A percentile compares a stretch with the other conserved stretches of the same genome.
phyloP scores from a whole-genome alignment of 2,797 vertebrate genomes.

The Anguilla pacifica region DNA sequence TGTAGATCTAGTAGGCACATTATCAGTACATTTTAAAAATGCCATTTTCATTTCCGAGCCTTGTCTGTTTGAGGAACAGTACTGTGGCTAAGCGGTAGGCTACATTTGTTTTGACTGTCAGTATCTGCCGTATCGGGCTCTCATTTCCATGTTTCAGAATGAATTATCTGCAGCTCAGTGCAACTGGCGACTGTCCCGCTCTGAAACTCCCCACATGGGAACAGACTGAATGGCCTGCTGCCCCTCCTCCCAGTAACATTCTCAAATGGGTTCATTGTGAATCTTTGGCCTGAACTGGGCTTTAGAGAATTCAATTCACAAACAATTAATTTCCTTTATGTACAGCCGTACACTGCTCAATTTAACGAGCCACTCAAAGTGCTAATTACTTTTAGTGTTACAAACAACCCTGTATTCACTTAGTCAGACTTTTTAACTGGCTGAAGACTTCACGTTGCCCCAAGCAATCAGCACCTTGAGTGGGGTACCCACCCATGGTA shows the following conservation, averaged over 20 bases:
- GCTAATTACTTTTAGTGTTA: background rate
- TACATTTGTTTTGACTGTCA: background rate
- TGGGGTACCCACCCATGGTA: background rate
- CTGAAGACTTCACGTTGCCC: no score
- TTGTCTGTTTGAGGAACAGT: background rate
- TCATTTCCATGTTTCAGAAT: background rate
- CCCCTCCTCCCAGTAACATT: no score
- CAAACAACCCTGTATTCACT: background rate
- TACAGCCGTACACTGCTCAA: background rate
- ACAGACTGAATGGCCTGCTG: no score
- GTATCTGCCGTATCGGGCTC: background rate
- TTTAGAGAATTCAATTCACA: background rate
- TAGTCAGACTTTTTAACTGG: background rate
- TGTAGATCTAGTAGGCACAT: background rate
- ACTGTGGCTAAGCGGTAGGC: no score
- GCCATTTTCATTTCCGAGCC: background rate
- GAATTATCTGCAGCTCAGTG: background rate
- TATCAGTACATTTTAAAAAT: background rate
- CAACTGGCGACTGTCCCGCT: no score
- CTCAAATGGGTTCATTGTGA: no score
- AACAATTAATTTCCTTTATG: background rate
- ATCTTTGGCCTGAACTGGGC: no score
- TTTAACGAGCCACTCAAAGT: background rate
- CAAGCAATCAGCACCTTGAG: no score
- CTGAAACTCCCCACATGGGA: no score